Base-by-base conservation (phyloP, 1,140 invertebrate species). In the Cydia strobilella region DNA sequence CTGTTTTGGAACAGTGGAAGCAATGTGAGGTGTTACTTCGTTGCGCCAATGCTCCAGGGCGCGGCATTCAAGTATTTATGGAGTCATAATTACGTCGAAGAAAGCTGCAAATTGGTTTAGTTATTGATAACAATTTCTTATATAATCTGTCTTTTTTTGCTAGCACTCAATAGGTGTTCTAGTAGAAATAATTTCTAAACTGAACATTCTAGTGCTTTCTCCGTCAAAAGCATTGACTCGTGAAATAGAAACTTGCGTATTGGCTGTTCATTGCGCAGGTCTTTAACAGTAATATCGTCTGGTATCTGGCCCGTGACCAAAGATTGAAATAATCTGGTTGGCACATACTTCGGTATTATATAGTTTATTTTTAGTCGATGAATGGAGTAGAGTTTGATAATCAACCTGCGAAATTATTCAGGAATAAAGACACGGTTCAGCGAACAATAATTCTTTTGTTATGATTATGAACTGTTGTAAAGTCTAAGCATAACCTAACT, bases 191-290 rank as follows among this genome's bases (percentile, higher is more conserved):
- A 65, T 77, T 74, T 76, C 51, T 74, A 71, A 75, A 51, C 71
- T 35, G 59, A 54, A 54, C 45, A 72, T 62, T 74, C 74, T 51
- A 71, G 65, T 77, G 77, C 84, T 87, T 83, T 87, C 84, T 85
- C 85, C 79, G 75, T 80, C 77, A 78, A 75, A 86, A 74, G 45
- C 83, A 85, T 79, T 82, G 78, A 86, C 25, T 83, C 86, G 87
- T 89, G 86, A 89, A 90, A 90, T 87, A 78, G 79, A 79, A 87
- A 85, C 85, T 89, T 88, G 86, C 87, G 83, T 87, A 85, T 79
- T 77, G 73, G 76, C 54, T n/a, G 63, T 27, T 12, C 23, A n/a
- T 69, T 69, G 65, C 65, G 65, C 65, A 69, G 65, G 65, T 39
- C 9, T 39, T 69, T 39, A 69, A 12, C 65, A 75, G 69, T 72